A percentile compares a stretch with the other conserved stretches of the same genome.
These are phyloP conservation scores for Philereme transversata DNA, from an alignment of 2,888 invertebrate species.

Conservation along the genomic window DNA sequence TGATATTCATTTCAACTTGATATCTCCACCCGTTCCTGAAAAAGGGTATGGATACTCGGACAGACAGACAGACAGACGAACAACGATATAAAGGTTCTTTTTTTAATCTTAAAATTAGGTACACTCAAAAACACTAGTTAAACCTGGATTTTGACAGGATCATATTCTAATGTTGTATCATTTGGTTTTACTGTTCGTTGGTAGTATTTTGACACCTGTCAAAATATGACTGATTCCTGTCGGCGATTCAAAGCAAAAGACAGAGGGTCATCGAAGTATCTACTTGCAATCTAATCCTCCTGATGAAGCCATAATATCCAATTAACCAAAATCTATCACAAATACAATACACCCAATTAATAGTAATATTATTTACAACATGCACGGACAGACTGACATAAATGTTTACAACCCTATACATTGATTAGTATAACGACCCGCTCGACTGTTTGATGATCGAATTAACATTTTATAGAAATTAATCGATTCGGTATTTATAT, in stretches of 20 bases:
- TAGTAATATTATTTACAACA: slow-evolving; percentile 69
- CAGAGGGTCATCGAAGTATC: background rate
- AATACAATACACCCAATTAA: slow-evolving; percentile 65
- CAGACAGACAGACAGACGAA: too few species aligned
- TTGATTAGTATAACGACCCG: slow-evolving; percentile 77
- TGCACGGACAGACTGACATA: slow-evolving; percentile 57
- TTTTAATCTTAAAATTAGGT: too few species aligned
- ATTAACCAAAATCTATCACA: slow-evolving; percentile 64
- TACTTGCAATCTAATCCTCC: background rate
- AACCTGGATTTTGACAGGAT: too few species aligned
- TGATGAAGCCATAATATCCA: slow-evolving; percentile 45
- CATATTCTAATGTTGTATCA: too few species aligned
- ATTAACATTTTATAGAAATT: slow-evolving; percentile 80
- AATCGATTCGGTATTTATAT: slow-evolving; percentile 74
- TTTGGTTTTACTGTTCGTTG: too few species aligned
- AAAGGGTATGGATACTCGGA: too few species aligned
- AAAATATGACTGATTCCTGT: background rate
- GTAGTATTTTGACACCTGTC: too few species aligned
- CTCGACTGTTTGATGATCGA: slow-evolving; percentile 76
- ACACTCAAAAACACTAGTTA: too few species aligned
- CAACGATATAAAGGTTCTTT: too few species aligned
- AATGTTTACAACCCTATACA: slow-evolving; percentile 73
- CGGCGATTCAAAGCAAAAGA: background rate
- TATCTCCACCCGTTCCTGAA: too few species aligned
- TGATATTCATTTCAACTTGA: too few species aligned